Base-by-base conservation (phyloP, 2,113 vertebrate species). In the Pyxicephalus adspersus region DNA sequence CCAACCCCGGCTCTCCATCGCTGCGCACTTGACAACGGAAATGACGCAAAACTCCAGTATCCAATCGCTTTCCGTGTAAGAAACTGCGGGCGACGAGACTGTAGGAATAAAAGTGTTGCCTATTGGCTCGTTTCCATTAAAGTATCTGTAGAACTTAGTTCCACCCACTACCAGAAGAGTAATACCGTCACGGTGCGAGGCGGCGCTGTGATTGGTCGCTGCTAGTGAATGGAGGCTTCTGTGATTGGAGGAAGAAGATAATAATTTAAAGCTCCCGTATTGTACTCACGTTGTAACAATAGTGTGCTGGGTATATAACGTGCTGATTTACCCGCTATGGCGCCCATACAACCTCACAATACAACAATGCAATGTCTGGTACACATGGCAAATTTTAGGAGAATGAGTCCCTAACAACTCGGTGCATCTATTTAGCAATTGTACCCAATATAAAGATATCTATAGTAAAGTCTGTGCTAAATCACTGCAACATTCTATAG, bases 1-100 rank as follows among this genome's bases (percentile, higher is more conserved):
- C n/a, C 31, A 65, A 72, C 45, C 70, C 68, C 79, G 60, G 79
- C 70, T 74, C 68, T 38, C 79, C 79, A 81, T 81, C 45, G 60
- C 61, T 81, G 79, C 79, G 79, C 79, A 81, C 79, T 81, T 81
- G 70, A 81, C 79, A 74, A 81, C 79, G 79, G 79, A 81, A 74
- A 74, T 81, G 55, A 65, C 79, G 79, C 61, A 74, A 9, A 57
- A 38, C 61, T 19, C 18, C 0, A 22, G 60, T 19, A 17, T 9
- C 79, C 61, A 81, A 81, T 81, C 25, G 15, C 13, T n/a, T 3
- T 19, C 9, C 0, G 28, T 9, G 0, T 81, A 38, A n/a, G 28
- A 74, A 25, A 17, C 0, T 2, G 9, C n/a, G 2, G 2, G 2
- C 3, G 4, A 5, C n/a, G 22, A 17, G 5, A 19, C 13, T 0